Percentiles rank a stretch among this genome's conserved stretches.
Conservation (phyloP, 2,113 vertebrate genomes). For the Chaenocephalus aceratus region DNA sequence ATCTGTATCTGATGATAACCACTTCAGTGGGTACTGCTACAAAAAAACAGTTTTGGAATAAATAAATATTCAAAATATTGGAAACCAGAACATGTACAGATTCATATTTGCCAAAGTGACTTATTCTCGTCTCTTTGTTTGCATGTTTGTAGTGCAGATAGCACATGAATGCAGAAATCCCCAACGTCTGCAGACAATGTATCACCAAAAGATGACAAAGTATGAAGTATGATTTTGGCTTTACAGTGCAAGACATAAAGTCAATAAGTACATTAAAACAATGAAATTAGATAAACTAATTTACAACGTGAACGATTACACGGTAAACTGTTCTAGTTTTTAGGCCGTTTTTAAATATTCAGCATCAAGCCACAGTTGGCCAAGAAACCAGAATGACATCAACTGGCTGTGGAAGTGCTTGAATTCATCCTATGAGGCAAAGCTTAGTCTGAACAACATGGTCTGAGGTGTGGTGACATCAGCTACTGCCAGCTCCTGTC, state of each 20-base stretch:
- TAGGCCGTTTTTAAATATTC: conserved; percentile 31
- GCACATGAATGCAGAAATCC: conserved; percentile 37
- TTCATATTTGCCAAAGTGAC: conserved; percentile 28
- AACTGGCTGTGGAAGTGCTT: conserved; percentile 32
- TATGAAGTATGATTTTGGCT: conserved; percentile 49
- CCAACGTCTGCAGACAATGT: conserved; percentile 12
- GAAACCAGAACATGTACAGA: conserved; percentile 32
- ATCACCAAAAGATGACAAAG: conserved; percentile 40
- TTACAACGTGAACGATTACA: conserved; percentile 33
- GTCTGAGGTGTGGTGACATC: conserved; percentile 96
- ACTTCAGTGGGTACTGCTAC: conserved; percentile 25
- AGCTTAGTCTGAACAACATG: conserved; percentile 93
- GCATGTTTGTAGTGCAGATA: conserved; percentile 39
- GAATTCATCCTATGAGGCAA: conserved; percentile 85
- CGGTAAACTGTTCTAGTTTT: conserved; percentile 48
- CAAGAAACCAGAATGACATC: conserved; percentile 37
- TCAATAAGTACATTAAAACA: conserved; percentile 33
- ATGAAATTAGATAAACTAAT: conserved; percentile 14
- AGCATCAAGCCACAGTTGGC: conserved; percentile 17
- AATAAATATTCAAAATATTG: conserved; percentile 59
- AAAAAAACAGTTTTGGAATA: conserved; percentile 44
- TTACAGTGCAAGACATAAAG: conserved; percentile 61
- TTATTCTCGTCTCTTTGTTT: conserved; percentile 26
- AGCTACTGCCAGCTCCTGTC: conserved; percentile 94
- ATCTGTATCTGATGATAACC: conserved; percentile 8